Percentiles rank a stretch among this genome's conserved stretches.
These are phyloP conservation scores for Aphidius gifuensis DNA, from an alignment of 1,140 invertebrate species.

Conservation along the genomic window DNA sequence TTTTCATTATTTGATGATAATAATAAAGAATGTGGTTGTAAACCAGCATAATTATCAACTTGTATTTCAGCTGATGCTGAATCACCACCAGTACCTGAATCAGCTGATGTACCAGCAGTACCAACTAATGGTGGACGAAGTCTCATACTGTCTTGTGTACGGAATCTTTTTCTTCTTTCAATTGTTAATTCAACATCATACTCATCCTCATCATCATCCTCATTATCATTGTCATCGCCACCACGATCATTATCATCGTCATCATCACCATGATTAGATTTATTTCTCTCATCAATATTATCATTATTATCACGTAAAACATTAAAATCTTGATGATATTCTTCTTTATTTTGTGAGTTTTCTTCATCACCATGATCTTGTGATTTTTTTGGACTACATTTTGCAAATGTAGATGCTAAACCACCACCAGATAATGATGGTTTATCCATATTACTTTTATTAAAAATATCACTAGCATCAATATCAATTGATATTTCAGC, in stretches of 20 bases:
- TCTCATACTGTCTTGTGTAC: conserved; percentile 38
- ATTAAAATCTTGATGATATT: background rate
- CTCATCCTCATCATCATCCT: conserved; percentile 16
- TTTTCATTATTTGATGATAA: conserved; percentile 3
- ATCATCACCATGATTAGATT: background rate
- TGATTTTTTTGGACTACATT: conserved; percentile 23
- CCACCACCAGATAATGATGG: conserved; percentile 16
- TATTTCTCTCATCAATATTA: too few relatives aligned
- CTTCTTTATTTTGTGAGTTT: background rate
- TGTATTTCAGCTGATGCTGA: conserved; percentile 48
- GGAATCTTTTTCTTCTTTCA: conserved; percentile 8
- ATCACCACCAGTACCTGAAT: conserved; percentile 51
- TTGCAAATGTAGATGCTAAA: conserved; percentile 32
- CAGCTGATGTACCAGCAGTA: conserved; percentile 43
- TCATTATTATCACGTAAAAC: conserved; percentile 4
- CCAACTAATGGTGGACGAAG: conserved; percentile 43
- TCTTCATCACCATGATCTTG: conserved; percentile 12
- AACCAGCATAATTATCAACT: conserved; percentile 32
- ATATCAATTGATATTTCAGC: conserved; percentile 14
- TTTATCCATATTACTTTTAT: background rate
- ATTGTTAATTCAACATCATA: conserved; percentile 13
- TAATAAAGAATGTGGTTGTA: conserved; percentile 10
- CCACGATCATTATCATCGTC: background rate
- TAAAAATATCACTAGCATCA: background rate
- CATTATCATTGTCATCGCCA: conserved; percentile 5